Conservation (phyloP, 2,113 vertebrate genomes). For the Tamias sibiricus region DNA sequence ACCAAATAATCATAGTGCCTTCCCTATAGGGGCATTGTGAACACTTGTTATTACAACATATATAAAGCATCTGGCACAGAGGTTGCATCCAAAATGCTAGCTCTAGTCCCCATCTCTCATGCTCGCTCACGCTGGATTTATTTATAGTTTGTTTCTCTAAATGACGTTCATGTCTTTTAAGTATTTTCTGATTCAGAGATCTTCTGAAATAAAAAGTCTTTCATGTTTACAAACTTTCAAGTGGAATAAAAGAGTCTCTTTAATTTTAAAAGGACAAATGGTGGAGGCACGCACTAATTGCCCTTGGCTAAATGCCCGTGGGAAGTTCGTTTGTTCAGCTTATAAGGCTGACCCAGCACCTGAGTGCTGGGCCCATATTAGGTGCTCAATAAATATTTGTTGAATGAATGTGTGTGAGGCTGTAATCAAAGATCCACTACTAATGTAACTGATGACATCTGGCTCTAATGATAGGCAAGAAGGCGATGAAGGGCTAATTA, state of each 20-base stretch:
- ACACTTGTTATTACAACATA: background rate
- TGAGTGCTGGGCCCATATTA: conserved; percentile 40
- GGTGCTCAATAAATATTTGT: conserved; percentile 68
- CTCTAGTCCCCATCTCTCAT: background rate
- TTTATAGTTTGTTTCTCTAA: conserved; percentile 46
- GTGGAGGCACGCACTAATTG: conserved; percentile 27
- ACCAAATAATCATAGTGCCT: background rate
- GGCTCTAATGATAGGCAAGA: conserved; percentile 57
- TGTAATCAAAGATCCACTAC: conserved; percentile 62
- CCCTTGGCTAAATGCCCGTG: conserved; percentile 29
- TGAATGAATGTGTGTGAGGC: conserved; percentile 56
- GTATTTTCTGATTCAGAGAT: conserved; percentile 62
- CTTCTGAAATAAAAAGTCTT: conserved; percentile 67
- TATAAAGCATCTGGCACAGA: background rate
- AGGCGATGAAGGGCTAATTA: conserved; percentile 51
- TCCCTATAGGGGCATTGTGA: background rate
- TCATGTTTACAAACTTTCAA: conserved; percentile 71
- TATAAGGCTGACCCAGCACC: conserved; percentile 58
- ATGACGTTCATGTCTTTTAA: conserved; percentile 47
- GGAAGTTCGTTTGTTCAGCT: conserved; percentile 64
- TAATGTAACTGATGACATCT: conserved; percentile 36
- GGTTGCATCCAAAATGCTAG: background rate
- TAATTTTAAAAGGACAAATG: conserved; percentile 59
- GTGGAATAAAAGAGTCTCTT: conserved; percentile 61
- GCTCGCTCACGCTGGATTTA: background rate